These are phyloP conservation scores for Elaphurus davidianus DNA, from an alignment of 2,113 vertebrate genomes.

Conservation along the genomic window DNA sequence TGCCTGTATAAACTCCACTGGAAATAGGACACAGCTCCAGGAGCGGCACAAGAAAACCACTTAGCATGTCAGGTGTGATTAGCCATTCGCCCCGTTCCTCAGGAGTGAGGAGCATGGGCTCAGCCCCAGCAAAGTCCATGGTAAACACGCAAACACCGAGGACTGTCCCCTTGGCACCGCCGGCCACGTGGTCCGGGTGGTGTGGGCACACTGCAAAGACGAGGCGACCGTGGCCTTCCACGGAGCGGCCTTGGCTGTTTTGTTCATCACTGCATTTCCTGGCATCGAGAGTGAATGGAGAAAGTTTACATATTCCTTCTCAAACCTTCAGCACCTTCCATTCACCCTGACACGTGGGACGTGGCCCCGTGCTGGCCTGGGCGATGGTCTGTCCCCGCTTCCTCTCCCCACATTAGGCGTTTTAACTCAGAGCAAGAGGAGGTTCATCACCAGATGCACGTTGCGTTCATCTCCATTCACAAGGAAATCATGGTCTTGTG, in stretches of 20 bases:
- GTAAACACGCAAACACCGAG: neutral
- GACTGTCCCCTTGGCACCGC: neutral
- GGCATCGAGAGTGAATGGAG: neutral
- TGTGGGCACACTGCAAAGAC: neutral
- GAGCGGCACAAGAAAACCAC: neutral
- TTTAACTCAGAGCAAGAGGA: neutral
- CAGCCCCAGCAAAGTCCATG: neutral
- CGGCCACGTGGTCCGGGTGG: accelerated
- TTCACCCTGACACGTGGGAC: neutral
- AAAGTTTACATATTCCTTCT: neutral
- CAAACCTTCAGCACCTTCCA: neutral
- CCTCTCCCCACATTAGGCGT: neutral
- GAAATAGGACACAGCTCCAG: neutral
- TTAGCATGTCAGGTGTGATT: neutral
- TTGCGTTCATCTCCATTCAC: neutral
- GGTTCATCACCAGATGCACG: neutral
- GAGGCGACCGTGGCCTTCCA: neutral
- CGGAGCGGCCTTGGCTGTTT: neutral
- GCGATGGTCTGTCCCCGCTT: neutral
- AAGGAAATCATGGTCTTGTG: neutral
- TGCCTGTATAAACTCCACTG: neutral
- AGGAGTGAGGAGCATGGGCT: neutral
- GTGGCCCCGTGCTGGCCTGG: no score
- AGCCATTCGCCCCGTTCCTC: neutral
- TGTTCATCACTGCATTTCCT: neutral